A percentile compares a stretch with the other conserved stretches of the same genome.
phyloP scores from a whole-genome alignment of 2,797 vertebrate species.

The Darevskia mixta region DNA sequence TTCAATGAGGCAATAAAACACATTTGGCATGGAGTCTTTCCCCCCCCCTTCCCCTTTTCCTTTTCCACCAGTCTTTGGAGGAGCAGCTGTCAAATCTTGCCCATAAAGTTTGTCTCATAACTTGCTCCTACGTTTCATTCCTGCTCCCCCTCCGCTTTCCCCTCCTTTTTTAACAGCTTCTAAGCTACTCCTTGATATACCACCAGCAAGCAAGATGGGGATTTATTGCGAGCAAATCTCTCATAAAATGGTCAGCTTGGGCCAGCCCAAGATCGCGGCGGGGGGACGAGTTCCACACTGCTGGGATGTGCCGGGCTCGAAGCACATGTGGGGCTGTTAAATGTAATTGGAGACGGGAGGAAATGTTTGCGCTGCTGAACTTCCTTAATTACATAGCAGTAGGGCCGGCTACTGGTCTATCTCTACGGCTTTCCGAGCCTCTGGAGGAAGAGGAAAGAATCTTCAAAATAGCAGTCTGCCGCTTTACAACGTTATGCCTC shows the following conservation, averaged over 20 bases:
- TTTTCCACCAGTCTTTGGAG: not conserved
- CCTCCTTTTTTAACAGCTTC: slow-evolving; percentile 12
- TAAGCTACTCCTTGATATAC: slow-evolving; percentile 33
- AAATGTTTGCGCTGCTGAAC: not conserved
- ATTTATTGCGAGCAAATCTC: slow-evolving; percentile 45
- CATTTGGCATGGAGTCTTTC: not conserved
- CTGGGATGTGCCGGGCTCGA: not conserved
- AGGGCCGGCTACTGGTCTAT: not conserved
- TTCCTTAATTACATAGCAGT: not conserved
- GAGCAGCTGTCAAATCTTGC: not conserved
- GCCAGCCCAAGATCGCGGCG: not conserved
- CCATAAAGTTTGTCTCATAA: accelerated
- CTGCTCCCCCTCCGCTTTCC: not conserved
- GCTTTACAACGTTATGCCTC: not conserved
- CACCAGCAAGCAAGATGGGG: slow-evolving; percentile 31
- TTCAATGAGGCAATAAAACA: not conserved
- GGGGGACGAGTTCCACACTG: not conserved
- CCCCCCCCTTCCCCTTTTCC: not conserved
- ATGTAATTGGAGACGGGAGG: slow-evolving; percentile 38
- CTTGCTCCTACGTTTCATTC: slow-evolving; percentile 30
- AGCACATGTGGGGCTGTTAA: slow-evolving; percentile 18
- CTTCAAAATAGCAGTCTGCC: not conserved
- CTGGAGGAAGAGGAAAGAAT: not conserved
- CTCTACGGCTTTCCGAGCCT: not conserved
- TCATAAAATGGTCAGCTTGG: slow-evolving; percentile 29